These are phyloP conservation scores for Dascyllus trimaculatus DNA, from an alignment of 2,113 vertebrate species.

Conservation along the genomic window DNA sequence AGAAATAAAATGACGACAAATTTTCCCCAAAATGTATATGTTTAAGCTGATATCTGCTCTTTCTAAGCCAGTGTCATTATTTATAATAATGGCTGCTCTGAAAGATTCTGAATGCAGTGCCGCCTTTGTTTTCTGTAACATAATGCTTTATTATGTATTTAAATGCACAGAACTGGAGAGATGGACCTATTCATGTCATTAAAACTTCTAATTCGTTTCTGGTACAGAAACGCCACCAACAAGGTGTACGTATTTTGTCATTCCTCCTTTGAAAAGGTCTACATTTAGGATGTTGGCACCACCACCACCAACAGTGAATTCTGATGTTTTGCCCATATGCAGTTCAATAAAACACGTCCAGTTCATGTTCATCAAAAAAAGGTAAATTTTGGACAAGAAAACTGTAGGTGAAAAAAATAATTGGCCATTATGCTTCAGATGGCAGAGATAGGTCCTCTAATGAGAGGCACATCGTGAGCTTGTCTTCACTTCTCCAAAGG, in stretches of 20 bases:
- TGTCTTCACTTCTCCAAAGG: constrained; percentile 26
- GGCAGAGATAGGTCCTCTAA: constrained; percentile 40
- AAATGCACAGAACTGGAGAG: constrained; percentile 3
- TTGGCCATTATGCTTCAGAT: constrained; percentile 31
- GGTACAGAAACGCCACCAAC: not conserved
- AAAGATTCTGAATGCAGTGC: not conserved
- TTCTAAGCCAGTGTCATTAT: not conserved
- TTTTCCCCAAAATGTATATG: not conserved
- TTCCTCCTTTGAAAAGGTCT: constrained; percentile 1
- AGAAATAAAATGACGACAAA: not conserved
- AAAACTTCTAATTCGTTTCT: not conserved
- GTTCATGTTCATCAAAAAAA: constrained; percentile 2
- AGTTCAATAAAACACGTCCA: constrained; percentile 25
- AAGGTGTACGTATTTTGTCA: not conserved
- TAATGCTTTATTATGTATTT: constrained; percentile 16
- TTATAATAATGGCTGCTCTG: not conserved
- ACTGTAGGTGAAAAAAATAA: constrained; percentile 41
- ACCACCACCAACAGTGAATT: not conserved
- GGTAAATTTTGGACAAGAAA: constrained; percentile 24
- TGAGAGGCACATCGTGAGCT: constrained; percentile 25
- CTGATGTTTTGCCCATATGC: not conserved
- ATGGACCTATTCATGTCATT: constrained; percentile 26
- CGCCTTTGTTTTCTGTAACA: constrained; percentile 12
- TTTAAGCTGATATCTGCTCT: not conserved
- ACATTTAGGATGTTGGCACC: not conserved